These are phyloP conservation scores for Epizoanthus stellaris DNA, from an alignment of 92 coral and sea anemone genomes.

Conservation along the genomic window DNA sequence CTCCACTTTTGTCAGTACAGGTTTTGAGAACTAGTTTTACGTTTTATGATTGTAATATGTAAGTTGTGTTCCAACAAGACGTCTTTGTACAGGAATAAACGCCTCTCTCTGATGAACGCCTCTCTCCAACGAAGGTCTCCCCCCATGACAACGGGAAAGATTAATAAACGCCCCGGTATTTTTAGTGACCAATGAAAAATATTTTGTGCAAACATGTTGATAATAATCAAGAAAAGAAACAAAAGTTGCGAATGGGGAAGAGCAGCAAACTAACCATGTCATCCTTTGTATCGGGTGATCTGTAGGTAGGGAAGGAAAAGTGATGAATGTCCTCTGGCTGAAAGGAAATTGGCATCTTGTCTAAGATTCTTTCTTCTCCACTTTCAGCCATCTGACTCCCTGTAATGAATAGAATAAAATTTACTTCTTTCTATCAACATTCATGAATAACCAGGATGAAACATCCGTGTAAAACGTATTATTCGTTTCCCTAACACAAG, in stretches of 20 bases:
- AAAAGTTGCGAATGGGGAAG: background rate
- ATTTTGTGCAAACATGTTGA: background rate
- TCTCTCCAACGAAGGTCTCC: no score
- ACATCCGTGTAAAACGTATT: background rate
- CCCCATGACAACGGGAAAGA: no score
- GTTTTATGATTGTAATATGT: no score
- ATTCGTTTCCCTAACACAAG: no score
- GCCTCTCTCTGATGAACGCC: no score
- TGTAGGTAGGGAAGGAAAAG: slow-evolving; percentile 88
- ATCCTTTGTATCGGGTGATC: slow-evolving; percentile 87
- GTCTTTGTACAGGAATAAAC: no score
- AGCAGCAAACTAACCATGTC: slow-evolving; percentile 75
- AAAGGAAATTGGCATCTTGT: slow-evolving; percentile 58
- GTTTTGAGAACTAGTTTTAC: no score
- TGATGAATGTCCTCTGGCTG: slow-evolving; percentile 71
- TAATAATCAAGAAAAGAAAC: background rate
- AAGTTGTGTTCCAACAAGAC: no score
- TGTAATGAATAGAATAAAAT: slow-evolving; percentile 22
- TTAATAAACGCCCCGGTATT: background rate
- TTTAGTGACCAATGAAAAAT: background rate
- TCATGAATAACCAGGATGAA: background rate
- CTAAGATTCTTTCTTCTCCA: slow-evolving; percentile 75
- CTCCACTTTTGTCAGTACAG: no score
- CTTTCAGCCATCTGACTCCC: slow-evolving; percentile 87
- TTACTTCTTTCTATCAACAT: background rate